Base-by-base conservation (phyloP, 2,797 vertebrate species). In the Sebastiscus tertius region DNA sequence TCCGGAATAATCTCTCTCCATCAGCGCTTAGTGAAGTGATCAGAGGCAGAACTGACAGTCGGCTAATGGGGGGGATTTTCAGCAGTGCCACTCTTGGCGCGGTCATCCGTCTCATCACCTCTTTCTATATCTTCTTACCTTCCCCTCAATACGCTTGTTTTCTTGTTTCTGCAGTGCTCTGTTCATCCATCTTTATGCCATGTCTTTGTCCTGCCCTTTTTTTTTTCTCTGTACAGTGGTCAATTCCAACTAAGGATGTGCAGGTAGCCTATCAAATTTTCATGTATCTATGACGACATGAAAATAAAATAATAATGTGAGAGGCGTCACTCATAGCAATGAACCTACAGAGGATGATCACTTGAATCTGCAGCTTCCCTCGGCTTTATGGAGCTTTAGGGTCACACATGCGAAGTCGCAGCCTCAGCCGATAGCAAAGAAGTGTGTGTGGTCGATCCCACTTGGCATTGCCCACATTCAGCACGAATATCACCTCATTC, bases 21-120 rank as follows among this genome's bases (percentile, higher is more conserved):
- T 90, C 87, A 63, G 81, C 58, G 46, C 91, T 90, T 84, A 88
- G 88, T 88, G 62, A 90, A 93, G 91, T 93, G 89, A 95, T 95
- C 90, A 89, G 75, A 85, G 92, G 78, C 82, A 81, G 72, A 93
- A 84, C 72, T 92, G 94, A 92, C 93, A 94, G 83, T 62, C 39
- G 36, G 80, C 81, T 92, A 93, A 94, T 90, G 72, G 82, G 67
- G 67, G 65, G 75, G 80, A 87, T 84, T 84, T 90, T 75, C 82
- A 83, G 74, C 75, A 72, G 75, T 42, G 72, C 69, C 75, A 55
- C 55, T 80, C 74, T 81, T 54, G 54, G 56, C 42, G 39, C 11
- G 4, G 33, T 20, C 75, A 61, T 87, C 75, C 46, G 20, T 89
- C 83, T 89, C 83, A 49, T 70, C 77, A 54, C 70, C 42, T 79